Conservation (phyloP, 1,140 invertebrate genomes). For the Euura saliciscinereae region DNA sequence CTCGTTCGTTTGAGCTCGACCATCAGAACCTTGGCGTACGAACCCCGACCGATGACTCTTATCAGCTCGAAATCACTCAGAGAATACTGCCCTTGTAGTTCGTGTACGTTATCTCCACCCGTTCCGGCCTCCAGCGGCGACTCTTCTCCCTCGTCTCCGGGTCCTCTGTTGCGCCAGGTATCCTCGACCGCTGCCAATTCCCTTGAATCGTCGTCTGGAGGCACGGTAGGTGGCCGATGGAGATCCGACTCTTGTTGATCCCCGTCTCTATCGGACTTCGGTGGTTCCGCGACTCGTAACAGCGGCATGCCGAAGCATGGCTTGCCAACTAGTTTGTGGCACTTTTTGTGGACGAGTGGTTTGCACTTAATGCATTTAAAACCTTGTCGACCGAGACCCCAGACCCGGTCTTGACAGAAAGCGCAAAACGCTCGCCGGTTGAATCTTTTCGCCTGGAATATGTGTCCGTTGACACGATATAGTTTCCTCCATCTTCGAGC, state of each 20-base stretch:
- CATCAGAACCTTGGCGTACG: constrained; percentile 97
- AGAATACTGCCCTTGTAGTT: too few species aligned
- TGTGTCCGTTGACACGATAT: too few species aligned
- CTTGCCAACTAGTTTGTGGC: constrained; percentile 94
- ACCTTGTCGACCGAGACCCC: constrained; percentile 97
- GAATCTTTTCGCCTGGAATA: too few species aligned
- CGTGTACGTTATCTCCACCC: too few species aligned
- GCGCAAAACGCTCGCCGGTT: constrained; percentile 96
- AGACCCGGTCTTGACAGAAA: constrained; percentile 97
- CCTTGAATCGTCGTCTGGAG: constrained; percentile 44
- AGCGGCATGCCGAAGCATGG: constrained; percentile 71
- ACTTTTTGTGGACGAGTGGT: constrained; percentile 98
- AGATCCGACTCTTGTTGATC: constrained; percentile 51
- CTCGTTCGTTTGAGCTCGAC: constrained; percentile 91
- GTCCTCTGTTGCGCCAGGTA: constrained; percentile 42
- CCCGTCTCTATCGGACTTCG: constrained; percentile 50
- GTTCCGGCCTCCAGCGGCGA: too few species aligned
- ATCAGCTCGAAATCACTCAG: too few species aligned
- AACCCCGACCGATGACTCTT: too few species aligned
- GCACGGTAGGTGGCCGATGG: constrained; percentile 46
- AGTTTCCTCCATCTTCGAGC: too few species aligned
- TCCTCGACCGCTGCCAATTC: constrained; percentile 46
- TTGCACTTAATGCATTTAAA: constrained; percentile 99
- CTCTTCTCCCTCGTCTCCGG: constrained; percentile 8
- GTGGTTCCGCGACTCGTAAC: constrained; percentile 53